phyloP scores from a whole-genome alignment of 2,888 invertebrate species.

The Ariolimax columbianus region DNA sequence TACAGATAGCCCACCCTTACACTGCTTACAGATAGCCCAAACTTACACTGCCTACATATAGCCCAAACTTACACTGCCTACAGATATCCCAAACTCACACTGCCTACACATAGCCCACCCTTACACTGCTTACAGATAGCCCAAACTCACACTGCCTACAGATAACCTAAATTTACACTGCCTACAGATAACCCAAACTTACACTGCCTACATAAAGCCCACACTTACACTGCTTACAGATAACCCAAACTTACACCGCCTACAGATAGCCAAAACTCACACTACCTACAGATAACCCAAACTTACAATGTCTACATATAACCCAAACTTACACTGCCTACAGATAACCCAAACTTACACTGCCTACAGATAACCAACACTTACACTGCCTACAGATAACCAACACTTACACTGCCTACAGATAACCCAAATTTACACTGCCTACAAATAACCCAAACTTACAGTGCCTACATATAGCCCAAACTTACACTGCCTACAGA shows the following conservation, averaged over 20 bases:
- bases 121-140: background rate
- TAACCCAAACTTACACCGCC: background rate
- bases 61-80: slow-evolving; percentile 61
- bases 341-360: background rate
- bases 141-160: background rate
- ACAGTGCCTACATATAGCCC: background rate
- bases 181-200: slow-evolving; percentile 70
- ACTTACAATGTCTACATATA: background rate
- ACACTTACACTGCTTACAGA: background rate
- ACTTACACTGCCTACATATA: background rate
- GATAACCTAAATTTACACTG: slow-evolving; percentile 40
- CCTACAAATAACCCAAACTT: background rate
- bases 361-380: background rate
- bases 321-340: background rate
- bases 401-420: no score
- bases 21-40: background rate
- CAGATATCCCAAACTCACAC: slow-evolving; percentile 54
- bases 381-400: slow-evolving; percentile 9
- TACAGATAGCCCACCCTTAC: background rate
- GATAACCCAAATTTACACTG: background rate
- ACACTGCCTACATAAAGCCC: background rate
- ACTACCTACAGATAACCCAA: slow-evolving; percentile 71
- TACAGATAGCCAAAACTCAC: slow-evolving; percentile 20
- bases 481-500: background rate
- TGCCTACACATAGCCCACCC: background rate